These are phyloP conservation scores for Chrosomus eos DNA, from an alignment of 2,797 vertebrate genomes.

Conservation along the genomic window DNA sequence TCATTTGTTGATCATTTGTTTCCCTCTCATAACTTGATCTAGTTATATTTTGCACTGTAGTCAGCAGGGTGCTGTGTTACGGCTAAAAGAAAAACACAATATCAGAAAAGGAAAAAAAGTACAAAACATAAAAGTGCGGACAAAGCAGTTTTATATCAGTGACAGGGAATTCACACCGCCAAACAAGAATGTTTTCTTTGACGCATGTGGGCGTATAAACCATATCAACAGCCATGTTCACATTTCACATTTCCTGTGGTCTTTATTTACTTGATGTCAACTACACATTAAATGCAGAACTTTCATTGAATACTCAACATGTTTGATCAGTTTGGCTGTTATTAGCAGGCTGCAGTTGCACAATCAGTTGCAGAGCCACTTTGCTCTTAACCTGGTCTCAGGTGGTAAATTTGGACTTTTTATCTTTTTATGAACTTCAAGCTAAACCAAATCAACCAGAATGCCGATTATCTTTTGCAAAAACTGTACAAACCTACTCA, in stretches of 20 bases:
- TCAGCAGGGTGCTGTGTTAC: neutral
- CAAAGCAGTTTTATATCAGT: conserved; percentile 56
- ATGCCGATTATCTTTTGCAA: neutral
- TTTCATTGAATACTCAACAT: neutral
- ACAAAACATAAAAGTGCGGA: conserved; percentile 51
- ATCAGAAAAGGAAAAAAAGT: conserved; percentile 15
- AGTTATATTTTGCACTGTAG: neutral
- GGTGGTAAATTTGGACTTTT: neutral
- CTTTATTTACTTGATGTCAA: conserved; percentile 70
- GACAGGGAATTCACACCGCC: conserved; percentile 59
- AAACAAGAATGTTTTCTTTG: conserved; percentile 57
- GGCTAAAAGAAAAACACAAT: neutral
- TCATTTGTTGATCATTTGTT: neutral
- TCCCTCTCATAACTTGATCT: neutral
- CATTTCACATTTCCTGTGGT: conserved; percentile 82
- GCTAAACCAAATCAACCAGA: neutral
- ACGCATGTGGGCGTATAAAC: conserved; percentile 78
- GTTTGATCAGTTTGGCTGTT: conserved; percentile 7
- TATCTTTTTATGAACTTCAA: neutral
- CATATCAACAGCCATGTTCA: conserved; percentile 54
- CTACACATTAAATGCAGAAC: conserved; percentile 20
- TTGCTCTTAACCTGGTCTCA: neutral
- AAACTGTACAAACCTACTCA: conserved; percentile 20
- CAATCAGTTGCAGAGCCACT: neutral
- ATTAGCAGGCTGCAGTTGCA: neutral